Conservation (phyloP, 1,140 invertebrate genomes). For the Brachionus paranguensis region DNA sequence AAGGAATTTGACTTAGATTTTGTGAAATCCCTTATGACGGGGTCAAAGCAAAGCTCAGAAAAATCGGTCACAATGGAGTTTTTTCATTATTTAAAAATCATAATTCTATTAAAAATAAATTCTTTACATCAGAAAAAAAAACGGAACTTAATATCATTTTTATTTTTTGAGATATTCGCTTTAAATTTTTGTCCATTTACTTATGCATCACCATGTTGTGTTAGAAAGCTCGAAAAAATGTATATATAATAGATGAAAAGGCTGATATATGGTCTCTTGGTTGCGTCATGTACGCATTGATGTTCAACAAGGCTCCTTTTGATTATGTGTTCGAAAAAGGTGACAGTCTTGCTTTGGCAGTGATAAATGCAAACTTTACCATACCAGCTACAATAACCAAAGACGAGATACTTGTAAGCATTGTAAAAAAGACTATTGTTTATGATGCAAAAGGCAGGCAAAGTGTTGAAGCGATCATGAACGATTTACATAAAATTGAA, state of each 20-base stretch:
- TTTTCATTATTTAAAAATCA: too few species aligned
- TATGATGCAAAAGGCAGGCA: not conserved
- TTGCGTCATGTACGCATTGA: constrained; percentile 70
- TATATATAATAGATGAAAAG: constrained; percentile 45
- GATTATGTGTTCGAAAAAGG: constrained; percentile 35
- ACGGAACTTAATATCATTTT: too few species aligned
- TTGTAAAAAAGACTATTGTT: not conserved
- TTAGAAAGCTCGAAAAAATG: not conserved
- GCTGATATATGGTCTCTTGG: constrained; percentile 76
- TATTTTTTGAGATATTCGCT: too few species aligned
- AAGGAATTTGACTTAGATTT: too few species aligned
- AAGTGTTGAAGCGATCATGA: not conserved
- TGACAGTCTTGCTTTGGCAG: constrained; percentile 36
- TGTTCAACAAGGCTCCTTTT: constrained; percentile 33
- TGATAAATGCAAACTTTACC: not conserved
- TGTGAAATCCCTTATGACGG: too few species aligned
- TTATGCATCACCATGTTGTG: too few species aligned
- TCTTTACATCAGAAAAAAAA: too few species aligned
- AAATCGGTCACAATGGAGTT: too few species aligned
- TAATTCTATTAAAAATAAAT: too few species aligned
- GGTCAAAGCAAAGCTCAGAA: too few species aligned
- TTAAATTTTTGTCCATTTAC: too few species aligned
- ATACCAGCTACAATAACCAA: not conserved
- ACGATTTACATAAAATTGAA: constrained; percentile 3
- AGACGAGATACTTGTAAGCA: not conserved